Base-by-base conservation (phyloP, 2,797 vertebrate species). In the Astyanax mexicanus region DNA sequence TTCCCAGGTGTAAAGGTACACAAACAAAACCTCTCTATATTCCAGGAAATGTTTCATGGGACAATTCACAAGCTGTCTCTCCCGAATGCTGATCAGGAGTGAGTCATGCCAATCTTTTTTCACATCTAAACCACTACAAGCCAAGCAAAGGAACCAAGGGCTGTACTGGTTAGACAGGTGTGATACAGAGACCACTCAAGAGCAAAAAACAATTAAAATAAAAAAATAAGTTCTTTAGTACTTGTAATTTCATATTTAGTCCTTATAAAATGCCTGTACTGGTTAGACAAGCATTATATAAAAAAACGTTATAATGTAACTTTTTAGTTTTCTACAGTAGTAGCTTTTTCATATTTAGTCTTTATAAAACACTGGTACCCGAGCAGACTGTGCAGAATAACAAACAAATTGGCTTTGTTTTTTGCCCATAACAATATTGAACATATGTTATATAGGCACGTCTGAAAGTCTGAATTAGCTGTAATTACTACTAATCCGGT, bases 1-100 rank as follows among this genome's bases (percentile, higher is more conserved):
- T 65, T 40, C 19, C 35, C 10, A 40, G 1, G 10, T 38, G 3
- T 12, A 64, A 42, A 40, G 13, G 6, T 40, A 6, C 12, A 19
- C 10, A 11, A 32, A 64, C 12, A 37, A 64, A 21, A 38, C 4
- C 29, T 61, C 10, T 11, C 0, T 21, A 6, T 35, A 13, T 62
- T 44, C 38, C 21, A 25, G 61, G 61, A 64, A 64, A 4, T 44
- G 40, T 65, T 65, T 65, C 42, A 45, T 45, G 40, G 23, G 62
- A 29, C 15, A 45, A n/a, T 64, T 64, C 37, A 17, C 61, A 19
- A 45, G 2, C 7, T 29, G 19, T 65, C 15, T 35, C 9, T 65
- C 23, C 35, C 29, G 29, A 45, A 27, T n/a, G 15, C 15, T 47
- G 38, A 64, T 44, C 60, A 11, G 3, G 40, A 27, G 13, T 27